Evolutionary conservation across 2,888 invertebrate genomes (phyloP).

Genomic region (Electrophaes corylata): DNA sequence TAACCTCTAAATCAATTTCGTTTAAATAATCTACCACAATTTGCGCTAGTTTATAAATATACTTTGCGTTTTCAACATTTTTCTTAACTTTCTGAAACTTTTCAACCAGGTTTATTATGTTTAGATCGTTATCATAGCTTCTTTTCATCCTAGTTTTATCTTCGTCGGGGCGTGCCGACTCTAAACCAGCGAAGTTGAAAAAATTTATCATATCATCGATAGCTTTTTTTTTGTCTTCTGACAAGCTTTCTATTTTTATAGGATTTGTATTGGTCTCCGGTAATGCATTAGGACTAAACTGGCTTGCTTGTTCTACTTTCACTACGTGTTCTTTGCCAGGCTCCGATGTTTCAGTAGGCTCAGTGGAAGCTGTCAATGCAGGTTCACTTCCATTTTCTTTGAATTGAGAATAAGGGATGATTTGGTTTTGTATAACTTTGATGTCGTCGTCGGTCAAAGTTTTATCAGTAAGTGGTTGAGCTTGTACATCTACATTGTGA

Average conservation of each 20-base stretch:
- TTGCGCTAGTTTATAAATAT: conserved; percentile 59
- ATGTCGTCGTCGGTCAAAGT: conserved; percentile 62
- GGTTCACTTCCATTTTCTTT: conserved; percentile 5
- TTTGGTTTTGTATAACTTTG: conserved; percentile 70
- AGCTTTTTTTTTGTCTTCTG: conserved; percentile 68
- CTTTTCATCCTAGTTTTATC: conserved; percentile 54
- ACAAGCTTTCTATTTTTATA: conserved; percentile 41
- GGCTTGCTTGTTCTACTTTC: conserved; percentile 45
- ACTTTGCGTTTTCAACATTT: conserved; percentile 58
- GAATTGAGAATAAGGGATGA: conserved; percentile 58
- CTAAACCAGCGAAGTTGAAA: conserved; percentile 65
- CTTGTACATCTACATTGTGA: conserved; percentile 58
- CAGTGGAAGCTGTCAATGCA: conserved; percentile 20
- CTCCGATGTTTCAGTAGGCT: conserved; percentile 30
- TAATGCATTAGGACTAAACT: conserved; percentile 33
- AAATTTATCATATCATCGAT: conserved; percentile 74
- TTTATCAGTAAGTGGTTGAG: conserved; percentile 54
- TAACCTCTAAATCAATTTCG: conserved; percentile 59
- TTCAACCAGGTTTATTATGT: conserved; percentile 55
- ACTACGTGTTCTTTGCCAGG: conserved; percentile 43
- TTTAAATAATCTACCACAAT: conserved; percentile 65
- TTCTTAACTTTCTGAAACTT: conserved; percentile 59
- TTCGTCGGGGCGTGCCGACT: conserved; percentile 41
- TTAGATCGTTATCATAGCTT: conserved; percentile 61
- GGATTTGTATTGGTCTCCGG: conserved; percentile 30